Conservation (phyloP, 2,797 vertebrate genomes). For the Hippopotamyrus pictus region DNA sequence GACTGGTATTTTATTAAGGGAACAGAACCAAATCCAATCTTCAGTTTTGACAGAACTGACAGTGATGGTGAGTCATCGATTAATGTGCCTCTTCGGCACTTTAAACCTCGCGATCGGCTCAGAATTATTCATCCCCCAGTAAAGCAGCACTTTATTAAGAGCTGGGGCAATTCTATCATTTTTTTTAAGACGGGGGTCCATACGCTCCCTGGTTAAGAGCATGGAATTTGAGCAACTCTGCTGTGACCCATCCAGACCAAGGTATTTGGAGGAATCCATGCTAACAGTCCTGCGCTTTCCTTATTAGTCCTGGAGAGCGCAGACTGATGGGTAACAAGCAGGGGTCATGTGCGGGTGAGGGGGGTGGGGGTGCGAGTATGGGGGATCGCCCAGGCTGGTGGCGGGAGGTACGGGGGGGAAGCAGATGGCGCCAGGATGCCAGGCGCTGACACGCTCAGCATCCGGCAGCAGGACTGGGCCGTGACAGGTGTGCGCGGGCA, state of each 20-base stretch:
- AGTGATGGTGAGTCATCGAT: not conserved
- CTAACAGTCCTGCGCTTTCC: not conserved
- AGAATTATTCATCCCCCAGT: not conserved
- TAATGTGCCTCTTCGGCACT: not conserved
- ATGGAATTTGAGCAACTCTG: not conserved
- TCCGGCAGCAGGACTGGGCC: not conserved
- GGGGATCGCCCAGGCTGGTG: not conserved
- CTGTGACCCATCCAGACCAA: not conserved
- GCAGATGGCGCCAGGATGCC: not conserved
- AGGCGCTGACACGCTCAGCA: not conserved
- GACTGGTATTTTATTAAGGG: not conserved
- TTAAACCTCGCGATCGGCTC: not conserved
- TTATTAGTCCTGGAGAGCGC: not conserved
- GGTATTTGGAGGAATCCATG: not conserved
- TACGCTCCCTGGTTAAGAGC: not conserved
- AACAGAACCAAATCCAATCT: not conserved
- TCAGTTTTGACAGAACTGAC: not conserved
- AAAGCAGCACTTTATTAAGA: not conserved
- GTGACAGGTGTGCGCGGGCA: not conserved
- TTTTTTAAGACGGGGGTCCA: not conserved
- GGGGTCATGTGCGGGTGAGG: not conserved
- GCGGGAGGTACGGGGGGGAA: not conserved
- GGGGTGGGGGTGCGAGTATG: not conserved
- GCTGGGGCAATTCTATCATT: not conserved
- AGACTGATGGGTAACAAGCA: not conserved